Percentiles rank a stretch among this genome's conserved stretches.
Conservation (phyloP, 2,888 invertebrate genomes). For the Tipula lateralis region DNA sequence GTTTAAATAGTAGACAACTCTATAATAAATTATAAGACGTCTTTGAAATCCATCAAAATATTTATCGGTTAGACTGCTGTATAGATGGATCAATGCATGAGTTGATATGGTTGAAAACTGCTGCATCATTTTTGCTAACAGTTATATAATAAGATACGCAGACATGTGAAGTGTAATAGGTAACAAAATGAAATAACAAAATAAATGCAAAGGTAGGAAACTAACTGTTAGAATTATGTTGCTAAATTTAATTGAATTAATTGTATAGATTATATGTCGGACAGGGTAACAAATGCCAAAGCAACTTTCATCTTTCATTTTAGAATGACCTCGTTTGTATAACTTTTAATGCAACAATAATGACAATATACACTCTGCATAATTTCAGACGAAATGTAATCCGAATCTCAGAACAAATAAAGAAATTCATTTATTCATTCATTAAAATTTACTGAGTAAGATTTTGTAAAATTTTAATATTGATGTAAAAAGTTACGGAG, state of each 20-base stretch:
- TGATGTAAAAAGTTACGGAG: neutral
- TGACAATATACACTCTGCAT: neutral
- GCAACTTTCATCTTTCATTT: neutral
- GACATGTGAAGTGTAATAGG: neutral
- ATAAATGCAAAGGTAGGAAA: neutral
- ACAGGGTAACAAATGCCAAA: neutral
- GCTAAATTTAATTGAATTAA: neutral
- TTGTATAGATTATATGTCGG: neutral
- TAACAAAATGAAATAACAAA: neutral
- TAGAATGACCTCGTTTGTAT: neutral
- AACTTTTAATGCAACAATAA: neutral
- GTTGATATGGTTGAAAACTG: neutral
- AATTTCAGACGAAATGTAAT: neutral
- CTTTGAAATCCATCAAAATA: slow-evolving; percentile 19
- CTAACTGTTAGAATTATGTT: neutral
- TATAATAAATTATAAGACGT: neutral
- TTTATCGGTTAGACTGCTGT: neutral
- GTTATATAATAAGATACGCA: neutral
- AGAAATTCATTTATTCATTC: too few relatives aligned
- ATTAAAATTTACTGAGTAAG: too few relatives aligned
- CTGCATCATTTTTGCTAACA: neutral
- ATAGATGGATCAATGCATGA: neutral
- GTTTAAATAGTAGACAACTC: neutral
- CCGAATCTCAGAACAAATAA: neutral
- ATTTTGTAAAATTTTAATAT: neutral